Conservation (phyloP, 2,797 vertebrate species). For the Xiphophorus birchmanni region DNA sequence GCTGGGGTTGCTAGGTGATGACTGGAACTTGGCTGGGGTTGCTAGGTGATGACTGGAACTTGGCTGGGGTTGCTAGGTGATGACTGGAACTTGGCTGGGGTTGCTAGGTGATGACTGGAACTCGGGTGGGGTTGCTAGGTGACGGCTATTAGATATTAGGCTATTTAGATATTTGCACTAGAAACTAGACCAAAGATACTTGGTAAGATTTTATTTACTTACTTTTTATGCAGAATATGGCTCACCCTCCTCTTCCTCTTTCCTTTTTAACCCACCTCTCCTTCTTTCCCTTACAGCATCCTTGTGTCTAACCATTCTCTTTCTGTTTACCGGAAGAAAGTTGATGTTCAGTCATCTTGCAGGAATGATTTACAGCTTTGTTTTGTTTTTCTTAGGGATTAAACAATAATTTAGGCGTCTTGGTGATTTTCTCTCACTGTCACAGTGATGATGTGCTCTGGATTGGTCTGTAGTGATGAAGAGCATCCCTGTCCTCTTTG, state of each 20-base stretch:
- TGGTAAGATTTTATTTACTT: too few species aligned
- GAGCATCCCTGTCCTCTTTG: slow-evolving; percentile 30
- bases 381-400: too few species aligned
- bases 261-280: neutral
- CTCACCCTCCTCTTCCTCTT: slow-evolving; percentile 6
- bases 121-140: too few species aligned
- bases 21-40: too few species aligned
- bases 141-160: too few species aligned
- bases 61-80: too few species aligned
- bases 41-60: too few species aligned
- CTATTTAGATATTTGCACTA: too few species aligned
- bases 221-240: neutral
- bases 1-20: too few species aligned
- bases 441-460: slow-evolving; percentile 16
- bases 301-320: slow-evolving; percentile 17
- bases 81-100: too few species aligned
- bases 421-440: slow-evolving; percentile 15
- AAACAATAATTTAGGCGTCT: slow-evolving; percentile 14
- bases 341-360: slow-evolving; percentile 23
- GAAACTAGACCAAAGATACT: too few species aligned
- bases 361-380: slow-evolving; percentile 37
- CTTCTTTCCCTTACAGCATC: slow-evolving; percentile 26
- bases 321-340: slow-evolving; percentile 17
- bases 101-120: too few species aligned
- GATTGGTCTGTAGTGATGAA: slow-evolving; percentile 20